These are phyloP conservation scores for Ochropleura leucogaster DNA, from an alignment of 2,888 invertebrate species.

Conservation along the genomic window DNA sequence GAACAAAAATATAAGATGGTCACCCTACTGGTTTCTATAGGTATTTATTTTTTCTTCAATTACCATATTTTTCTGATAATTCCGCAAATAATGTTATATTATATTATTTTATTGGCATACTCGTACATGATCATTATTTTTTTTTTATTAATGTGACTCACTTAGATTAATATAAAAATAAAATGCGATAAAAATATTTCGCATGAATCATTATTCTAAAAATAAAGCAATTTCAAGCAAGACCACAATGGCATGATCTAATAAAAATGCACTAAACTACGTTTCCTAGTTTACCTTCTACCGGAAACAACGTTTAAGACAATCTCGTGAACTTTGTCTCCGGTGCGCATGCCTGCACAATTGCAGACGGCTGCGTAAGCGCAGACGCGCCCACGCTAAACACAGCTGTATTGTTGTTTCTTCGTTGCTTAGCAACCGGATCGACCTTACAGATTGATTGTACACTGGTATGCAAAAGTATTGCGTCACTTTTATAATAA, in stretches of 20 bases:
- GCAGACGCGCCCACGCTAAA: conserved; percentile 48
- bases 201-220: neutral
- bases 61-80: neutral
- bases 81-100: neutral
- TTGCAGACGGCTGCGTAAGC: conserved; percentile 17
- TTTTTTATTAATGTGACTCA: too few relatives aligned
- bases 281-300: conserved; percentile 20
- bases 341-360: conserved; percentile 18
- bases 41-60: neutral
- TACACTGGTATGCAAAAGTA: neutral
- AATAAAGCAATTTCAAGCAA: neutral
- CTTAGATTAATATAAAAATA: too few relatives aligned
- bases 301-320: conserved; percentile 53
- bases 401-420: conserved; percentile 4
- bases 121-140: too few relatives aligned
- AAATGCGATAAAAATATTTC: neutral
- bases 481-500: neutral
- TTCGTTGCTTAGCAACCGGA: conserved; percentile 41
- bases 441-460: conserved; percentile 1
- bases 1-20: conserved; percentile 19
- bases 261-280: conserved; percentile 6
- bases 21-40: conserved; percentile 2
- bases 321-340: conserved; percentile 31
- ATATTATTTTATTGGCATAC: too few relatives aligned
- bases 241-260: neutral